A percentile compares a stretch with the other conserved stretches of the same genome.
Evolutionary conservation across 1,140 invertebrate genomes (phyloP).

Genomic region (Zaprionus gabonicus): DNA sequence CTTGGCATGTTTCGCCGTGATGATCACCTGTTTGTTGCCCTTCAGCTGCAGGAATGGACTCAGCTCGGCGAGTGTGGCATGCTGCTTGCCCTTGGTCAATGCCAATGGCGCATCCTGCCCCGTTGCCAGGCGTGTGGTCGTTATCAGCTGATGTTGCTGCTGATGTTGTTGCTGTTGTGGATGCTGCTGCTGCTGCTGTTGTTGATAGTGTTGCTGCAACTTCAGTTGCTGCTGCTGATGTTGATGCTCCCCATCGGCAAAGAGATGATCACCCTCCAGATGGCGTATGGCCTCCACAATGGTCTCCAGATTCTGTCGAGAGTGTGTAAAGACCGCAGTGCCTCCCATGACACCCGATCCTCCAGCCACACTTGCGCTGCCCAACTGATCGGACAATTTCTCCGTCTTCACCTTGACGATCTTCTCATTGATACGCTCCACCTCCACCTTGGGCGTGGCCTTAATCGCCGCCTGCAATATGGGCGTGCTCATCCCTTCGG

Average conservation of each 20-base stretch:
- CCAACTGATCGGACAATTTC: conserved; percentile 64
- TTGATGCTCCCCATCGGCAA: conserved; percentile 87
- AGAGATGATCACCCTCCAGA: conserved; percentile 97
- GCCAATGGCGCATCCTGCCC: conserved; percentile 90
- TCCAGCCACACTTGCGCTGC: neutral
- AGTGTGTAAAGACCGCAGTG: conserved; percentile 86
- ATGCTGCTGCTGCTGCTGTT: conserved; percentile 17
- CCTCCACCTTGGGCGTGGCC: conserved; percentile 93
- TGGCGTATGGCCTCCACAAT: conserved; percentile 98
- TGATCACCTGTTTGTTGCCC: conserved; percentile 78
- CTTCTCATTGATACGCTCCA: conserved; percentile 86
- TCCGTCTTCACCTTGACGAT: conserved; percentile 79
- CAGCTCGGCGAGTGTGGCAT: conserved; percentile 87
- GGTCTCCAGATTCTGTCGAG: conserved; percentile 97
- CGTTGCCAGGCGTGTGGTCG: conserved; percentile 44
- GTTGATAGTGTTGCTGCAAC: conserved; percentile 48
- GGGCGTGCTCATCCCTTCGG: conserved; percentile 75
- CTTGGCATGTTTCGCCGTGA: conserved; percentile 65
- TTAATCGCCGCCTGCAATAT: conserved; percentile 94
- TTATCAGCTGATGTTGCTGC: conserved; percentile 58
- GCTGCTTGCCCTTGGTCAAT: conserved; percentile 86
- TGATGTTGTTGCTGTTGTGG: conserved; percentile 31
- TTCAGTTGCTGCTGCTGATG: conserved; percentile 76
- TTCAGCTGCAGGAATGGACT: conserved; percentile 88
- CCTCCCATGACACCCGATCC: conserved; percentile 41